Evolutionary conservation across 2,888 invertebrate genomes (phyloP).

Genomic region (Chloroclysta siterata): DNA sequence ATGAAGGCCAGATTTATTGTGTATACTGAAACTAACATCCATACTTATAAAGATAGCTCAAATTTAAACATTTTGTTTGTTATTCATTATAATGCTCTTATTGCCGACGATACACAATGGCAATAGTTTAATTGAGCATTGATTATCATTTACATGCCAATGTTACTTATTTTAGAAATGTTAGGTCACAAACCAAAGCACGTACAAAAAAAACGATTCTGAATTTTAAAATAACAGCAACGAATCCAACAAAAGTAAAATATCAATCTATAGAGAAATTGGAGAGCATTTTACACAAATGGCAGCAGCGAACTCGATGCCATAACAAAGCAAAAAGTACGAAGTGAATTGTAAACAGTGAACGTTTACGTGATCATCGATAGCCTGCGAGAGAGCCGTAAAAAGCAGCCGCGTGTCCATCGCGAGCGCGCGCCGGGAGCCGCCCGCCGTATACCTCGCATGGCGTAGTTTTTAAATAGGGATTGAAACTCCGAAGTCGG

Average conservation of each 20-base stretch:
- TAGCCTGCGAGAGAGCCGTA: conserved; percentile 16
- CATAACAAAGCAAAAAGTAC: conserved; percentile 16
- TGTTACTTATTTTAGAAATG: no score
- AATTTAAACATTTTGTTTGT: no score
- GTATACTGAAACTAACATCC: not conserved
- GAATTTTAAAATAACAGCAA: not conserved
- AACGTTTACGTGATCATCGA: conserved; percentile 23
- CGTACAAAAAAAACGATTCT: not conserved
- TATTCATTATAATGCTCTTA: no score
- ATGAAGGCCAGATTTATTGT: conserved; percentile 4
- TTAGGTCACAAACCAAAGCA: no score
- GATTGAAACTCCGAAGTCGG: not conserved
- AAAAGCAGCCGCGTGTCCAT: conserved; percentile 20
- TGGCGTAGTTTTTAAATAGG: conserved; percentile 10
- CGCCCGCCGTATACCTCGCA: not conserved
- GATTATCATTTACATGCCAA: not conserved
- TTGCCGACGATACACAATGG: no score
- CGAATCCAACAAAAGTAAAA: not conserved
- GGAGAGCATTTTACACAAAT: conserved; percentile 1
- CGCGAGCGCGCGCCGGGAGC: not conserved
- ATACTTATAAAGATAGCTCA: no score
- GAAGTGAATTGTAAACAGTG: conserved; percentile 19
- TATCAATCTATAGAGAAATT: not conserved
- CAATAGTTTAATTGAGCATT: not conserved
- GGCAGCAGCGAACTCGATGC: conserved; percentile 7